phyloP scores from a whole-genome alignment of 2,113 vertebrate genomes.

The Turnix velox region DNA sequence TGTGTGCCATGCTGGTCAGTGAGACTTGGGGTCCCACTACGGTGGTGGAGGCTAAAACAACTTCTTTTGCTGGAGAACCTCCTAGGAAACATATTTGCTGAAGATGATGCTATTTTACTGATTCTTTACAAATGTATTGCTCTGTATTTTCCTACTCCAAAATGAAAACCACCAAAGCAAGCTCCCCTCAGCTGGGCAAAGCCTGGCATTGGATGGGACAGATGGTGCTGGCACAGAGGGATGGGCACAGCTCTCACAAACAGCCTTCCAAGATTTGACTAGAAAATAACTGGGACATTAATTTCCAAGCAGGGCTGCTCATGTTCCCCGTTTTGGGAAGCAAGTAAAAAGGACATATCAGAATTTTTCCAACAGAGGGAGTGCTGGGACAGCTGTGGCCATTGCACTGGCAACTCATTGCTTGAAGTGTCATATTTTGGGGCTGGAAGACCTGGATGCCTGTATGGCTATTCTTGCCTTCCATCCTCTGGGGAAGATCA shows the following conservation, averaged over 20 bases:
- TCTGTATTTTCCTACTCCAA: background rate
- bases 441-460: accelerated
- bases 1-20: accelerated
- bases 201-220: accelerated
- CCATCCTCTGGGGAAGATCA: background rate
- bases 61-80: background rate
- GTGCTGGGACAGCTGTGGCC: background rate
- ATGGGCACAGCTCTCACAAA: accelerated
- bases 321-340: background rate
- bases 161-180: background rate
- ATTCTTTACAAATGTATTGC: background rate
- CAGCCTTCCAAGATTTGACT: background rate
- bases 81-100: background rate
- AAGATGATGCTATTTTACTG: background rate
- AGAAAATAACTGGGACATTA: accelerated
- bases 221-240: background rate
- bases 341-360: background rate
- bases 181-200: background rate
- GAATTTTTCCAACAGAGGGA: background rate
- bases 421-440: background rate
- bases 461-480: accelerated
- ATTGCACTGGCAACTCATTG: accelerated
- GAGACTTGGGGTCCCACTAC: background rate
- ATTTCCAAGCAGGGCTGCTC: background rate
- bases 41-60: background rate